These are phyloP conservation scores for Drosophila arawakana DNA, from an alignment of 1,140 invertebrate genomes.

Conservation along the genomic window DNA sequence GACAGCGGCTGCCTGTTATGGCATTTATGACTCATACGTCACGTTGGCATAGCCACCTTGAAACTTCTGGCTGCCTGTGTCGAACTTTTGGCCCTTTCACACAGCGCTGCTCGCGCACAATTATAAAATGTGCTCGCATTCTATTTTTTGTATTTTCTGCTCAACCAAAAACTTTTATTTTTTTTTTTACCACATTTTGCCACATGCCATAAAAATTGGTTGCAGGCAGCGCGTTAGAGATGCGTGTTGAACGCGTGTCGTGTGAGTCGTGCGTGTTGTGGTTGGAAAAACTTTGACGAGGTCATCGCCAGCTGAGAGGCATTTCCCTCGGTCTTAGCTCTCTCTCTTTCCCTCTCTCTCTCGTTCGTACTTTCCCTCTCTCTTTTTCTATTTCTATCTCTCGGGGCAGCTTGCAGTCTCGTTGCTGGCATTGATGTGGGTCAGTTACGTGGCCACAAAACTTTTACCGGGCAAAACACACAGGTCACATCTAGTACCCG, in stretches of 20 bases:
- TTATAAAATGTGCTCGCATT: conserved; percentile 69
- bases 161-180: neutral
- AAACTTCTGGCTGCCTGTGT: conserved; percentile 46
- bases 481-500: neutral
- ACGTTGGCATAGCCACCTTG: conserved; percentile 63
- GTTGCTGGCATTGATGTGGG: conserved; percentile 60
- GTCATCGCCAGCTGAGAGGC: neutral
- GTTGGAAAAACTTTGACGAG: neutral
- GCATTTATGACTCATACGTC: conserved; percentile 76
- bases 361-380: neutral
- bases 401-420: conserved; percentile 10
- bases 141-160: conserved; percentile 14
- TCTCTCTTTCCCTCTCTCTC: neutral
- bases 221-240: conserved; percentile 11
- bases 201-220: conserved; percentile 68
- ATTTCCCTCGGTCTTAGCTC: neutral
- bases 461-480: conserved; percentile 34
- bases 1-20: conserved; percentile 49
- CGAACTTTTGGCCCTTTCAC: conserved; percentile 47
- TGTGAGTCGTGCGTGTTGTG: conserved; percentile 9
- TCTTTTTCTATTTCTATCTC: neutral
- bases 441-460: conserved; percentile 68
- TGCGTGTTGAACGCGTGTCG: conserved; percentile 4
- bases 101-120: conserved; percentile 53
- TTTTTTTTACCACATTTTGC: conserved; percentile 30